These are phyloP conservation scores for Australoheros scitulus DNA, from an alignment of 2,113 vertebrate genomes.

Conservation along the genomic window DNA sequence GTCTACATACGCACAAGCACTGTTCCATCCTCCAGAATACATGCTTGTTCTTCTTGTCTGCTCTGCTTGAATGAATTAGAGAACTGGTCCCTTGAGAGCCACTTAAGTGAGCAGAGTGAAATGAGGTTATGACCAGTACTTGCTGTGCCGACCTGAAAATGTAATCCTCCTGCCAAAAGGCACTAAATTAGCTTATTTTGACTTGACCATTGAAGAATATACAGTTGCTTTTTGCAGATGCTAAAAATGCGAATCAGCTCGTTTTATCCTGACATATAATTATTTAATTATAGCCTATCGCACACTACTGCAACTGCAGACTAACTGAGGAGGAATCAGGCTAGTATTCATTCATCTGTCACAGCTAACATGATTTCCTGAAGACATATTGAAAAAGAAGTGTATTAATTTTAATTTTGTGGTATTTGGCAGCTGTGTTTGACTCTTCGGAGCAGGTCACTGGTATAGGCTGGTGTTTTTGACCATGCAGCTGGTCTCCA, in stretches of 20 bases:
- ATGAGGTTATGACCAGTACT: constrained; percentile 69
- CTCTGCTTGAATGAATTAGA: constrained; percentile 59
- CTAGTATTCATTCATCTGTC: constrained; percentile 7
- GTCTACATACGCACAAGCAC: not conserved
- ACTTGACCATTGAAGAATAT: not conserved
- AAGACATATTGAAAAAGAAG: not conserved
- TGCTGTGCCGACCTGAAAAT: constrained; percentile 46
- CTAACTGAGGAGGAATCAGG: not conserved
- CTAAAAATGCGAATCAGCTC: not conserved
- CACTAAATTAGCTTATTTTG: constrained; percentile 34
- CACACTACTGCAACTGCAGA: not conserved
- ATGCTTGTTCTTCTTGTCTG: constrained; percentile 17
- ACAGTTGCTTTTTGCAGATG: not conserved
- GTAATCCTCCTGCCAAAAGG: constrained; percentile 39
- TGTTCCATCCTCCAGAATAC: not conserved
- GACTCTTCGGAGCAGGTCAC: constrained; percentile 20
- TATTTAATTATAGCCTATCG: not conserved
- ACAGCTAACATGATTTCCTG: not conserved
- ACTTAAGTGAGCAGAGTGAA: constrained; percentile 65
- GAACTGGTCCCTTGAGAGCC: constrained; percentile 52
- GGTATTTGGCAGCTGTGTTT: constrained; percentile 7
- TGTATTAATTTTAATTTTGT: not conserved
- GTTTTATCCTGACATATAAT: not conserved
- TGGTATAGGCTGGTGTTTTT: constrained; percentile 22
- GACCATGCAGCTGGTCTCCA: constrained; percentile 65